Conservation (phyloP, 2,797 vertebrate genomes). For the Acanthornis magna region DNA sequence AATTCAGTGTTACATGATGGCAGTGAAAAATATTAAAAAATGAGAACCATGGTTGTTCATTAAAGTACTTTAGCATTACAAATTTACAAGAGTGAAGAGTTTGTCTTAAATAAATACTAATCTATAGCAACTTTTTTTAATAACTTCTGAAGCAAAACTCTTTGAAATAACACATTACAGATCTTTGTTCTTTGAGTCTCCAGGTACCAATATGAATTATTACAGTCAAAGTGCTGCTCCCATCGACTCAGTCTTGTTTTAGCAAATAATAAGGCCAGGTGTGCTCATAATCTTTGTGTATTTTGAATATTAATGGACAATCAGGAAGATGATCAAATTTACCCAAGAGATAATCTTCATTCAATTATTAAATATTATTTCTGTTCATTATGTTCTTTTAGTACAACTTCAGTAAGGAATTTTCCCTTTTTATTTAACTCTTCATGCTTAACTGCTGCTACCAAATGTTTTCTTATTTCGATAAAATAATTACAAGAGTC, state of each 20-base stretch:
- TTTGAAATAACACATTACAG: background rate
- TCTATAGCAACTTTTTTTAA: background rate
- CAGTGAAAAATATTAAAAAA: background rate
- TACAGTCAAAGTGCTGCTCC: background rate
- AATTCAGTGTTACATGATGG: background rate
- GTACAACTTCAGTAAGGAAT: background rate
- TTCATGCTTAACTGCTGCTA: background rate
- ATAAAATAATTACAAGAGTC: background rate
- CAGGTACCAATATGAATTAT: background rate
- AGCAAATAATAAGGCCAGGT: constrained; percentile 10
- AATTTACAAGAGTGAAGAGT: background rate
- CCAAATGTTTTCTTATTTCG: background rate
- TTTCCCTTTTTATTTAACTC: background rate
- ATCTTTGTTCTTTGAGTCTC: background rate
- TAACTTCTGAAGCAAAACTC: background rate
- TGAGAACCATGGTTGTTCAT: background rate
- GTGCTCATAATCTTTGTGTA: background rate
- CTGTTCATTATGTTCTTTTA: background rate
- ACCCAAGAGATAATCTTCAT: background rate
- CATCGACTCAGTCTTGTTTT: background rate
- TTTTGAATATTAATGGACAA: constrained; percentile 14
- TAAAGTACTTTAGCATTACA: background rate
- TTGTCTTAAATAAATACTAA: background rate
- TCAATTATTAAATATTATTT: background rate
- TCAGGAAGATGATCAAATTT: background rate